phyloP scores from a whole-genome alignment of 1,140 invertebrate genomes.

The Holcopasites calliopsidis region DNA sequence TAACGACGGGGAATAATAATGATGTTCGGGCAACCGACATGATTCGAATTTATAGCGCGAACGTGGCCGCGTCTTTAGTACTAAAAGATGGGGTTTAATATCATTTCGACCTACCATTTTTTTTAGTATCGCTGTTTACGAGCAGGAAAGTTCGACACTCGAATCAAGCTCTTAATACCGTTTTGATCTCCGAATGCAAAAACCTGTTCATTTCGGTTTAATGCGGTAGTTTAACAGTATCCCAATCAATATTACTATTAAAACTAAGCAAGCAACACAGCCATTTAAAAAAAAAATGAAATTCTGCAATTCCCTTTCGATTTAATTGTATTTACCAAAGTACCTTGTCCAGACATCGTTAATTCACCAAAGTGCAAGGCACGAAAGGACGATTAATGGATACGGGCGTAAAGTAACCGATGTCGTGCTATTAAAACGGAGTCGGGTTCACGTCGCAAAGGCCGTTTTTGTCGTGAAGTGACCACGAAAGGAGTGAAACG shows the following conservation, averaged over 20 bases:
- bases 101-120: not conserved
- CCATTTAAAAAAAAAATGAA: no score
- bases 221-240: no score
- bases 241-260: no score
- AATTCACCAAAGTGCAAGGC: no score
- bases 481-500: slow-evolving; percentile 31
- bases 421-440: not conserved
- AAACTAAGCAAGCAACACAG: no score
- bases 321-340: no score
- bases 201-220: no score
- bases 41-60: not conserved
- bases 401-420: no score
- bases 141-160: not conserved
- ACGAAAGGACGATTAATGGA: no score
- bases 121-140: not conserved
- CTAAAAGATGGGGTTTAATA: not conserved
- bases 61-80: not conserved
- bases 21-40: not conserved
- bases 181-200: no score
- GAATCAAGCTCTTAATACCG: not conserved
- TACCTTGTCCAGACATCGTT: no score
- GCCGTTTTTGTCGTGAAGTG: slow-evolving; percentile 15
- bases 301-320: no score
- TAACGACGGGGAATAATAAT: not conserved
- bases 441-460: slow-evolving; percentile 2